Evolutionary conservation across 2,888 invertebrate species (phyloP), one percentile per base, ranked within the genome.

Genomic region (Diabrotica balteata): DNA sequence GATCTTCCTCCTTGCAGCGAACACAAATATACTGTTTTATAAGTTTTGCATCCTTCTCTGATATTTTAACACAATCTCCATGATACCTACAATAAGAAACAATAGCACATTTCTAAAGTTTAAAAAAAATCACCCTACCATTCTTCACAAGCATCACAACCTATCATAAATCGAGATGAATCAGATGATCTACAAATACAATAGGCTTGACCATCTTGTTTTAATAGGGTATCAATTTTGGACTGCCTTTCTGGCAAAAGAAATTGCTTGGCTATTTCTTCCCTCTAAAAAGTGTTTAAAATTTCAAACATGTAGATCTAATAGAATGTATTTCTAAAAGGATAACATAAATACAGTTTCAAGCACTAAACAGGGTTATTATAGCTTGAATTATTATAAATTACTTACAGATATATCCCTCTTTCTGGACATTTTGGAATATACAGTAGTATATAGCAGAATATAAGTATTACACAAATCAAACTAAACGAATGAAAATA

Each of bases 81-180:
- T 98, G 98, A 81, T 96, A 98, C 81, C 81, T 80, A 67, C 22
- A 64, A 67, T 51, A 17, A 53, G 4, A 32, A 50, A 10, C 42
- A 45, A 47, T 7, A 52, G 50, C 22, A n/a, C 10, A 50, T 51
- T n/a, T 51, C 17, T 32, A 32, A 32, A 32, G 32, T 32, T 32
- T 32, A 32, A 32, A 32, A 17, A 17, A 32, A 32, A 32, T 47
- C 9, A 47, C 17, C 32, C 72, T 76, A 81, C 98, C 98, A 98
- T 84, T 98, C 97, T 83, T 98, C 96, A 82, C 98, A 98, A 10
- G 94, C 90, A 83, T 98, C 98, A 85, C 98, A 98, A 49, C 95
- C 96, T 83, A 98, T 98, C 98, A 98, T 98, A 84, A 98, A 98
- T 59, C 97, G 88, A 1, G 94, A 94, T 74, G 95, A 95, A 81